Evolutionary conservation across 2,113 vertebrate genomes (phyloP), one percentile per base, ranked within the genome.

Genomic region (Ahaetulla prasina): DNA sequence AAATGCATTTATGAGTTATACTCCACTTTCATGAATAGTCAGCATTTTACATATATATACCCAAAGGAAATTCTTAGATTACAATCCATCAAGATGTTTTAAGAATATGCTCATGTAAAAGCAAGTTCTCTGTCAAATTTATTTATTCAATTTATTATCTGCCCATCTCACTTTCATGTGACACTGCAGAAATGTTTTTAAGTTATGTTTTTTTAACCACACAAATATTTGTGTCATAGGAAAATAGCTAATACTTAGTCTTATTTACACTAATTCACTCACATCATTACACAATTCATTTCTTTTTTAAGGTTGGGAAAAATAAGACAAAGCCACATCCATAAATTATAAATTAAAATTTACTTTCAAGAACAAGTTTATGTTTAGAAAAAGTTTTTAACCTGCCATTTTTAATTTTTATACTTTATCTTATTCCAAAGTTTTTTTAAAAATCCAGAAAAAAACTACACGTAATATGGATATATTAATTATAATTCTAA

Each of bases 31-130:
- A 85, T 95, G 96, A 97, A 96, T 95, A 97, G 94, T 97, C 97
- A 97, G 97, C 97, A 98, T 98, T 98, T 97, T 96, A 96, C 95
- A 96, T 50, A 90, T 27, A 90, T 30, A 0, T 89, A 94, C 95
- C 96, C 92, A 93, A 97, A 97, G 97, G 97, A 98, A 97, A 96
- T 96, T 96, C 96, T 96, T 96, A 93, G 93, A 95, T 94, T 96
- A 93, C 94, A 96, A 94, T 96, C 96, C 96, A 95, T 95, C 96
- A 94, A 96, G 95, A 96, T 95, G 95, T 95, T 95, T 96, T 95
- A 95, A 93, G 16, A 95, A 95, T 90, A 86, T 94, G 95, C 95
- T 95, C 91, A 5, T 94, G 93, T 96, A 96, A 94, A 92, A 88
- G 94, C 89, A 95, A 91, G 95, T 92, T 80, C 43, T 6, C 93